Evolutionary conservation across 1,140 invertebrate genomes (phyloP).

Genomic region (Lysiphlebus fabarum): DNA sequence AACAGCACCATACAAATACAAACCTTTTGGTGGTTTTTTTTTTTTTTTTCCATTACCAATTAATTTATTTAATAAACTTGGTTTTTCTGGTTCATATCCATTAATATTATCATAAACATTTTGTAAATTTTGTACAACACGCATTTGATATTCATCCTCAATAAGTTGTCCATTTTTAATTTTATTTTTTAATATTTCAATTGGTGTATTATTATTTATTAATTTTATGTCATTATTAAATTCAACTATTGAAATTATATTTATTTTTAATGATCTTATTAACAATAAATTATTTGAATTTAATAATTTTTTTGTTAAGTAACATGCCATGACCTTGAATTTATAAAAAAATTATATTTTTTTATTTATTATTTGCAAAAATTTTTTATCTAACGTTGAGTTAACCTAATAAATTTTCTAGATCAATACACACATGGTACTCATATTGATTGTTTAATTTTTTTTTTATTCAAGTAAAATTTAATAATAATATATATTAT

Average conservation of each 20-base stretch:
- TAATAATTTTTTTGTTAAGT: constrained; percentile 7
- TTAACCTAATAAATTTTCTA: constrained; percentile 1
- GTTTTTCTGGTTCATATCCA: constrained; percentile 59
- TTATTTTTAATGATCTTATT: not conserved
- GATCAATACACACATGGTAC: too few species aligned
- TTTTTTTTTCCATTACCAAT: constrained; percentile 45
- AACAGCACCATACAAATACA: constrained; percentile 83
- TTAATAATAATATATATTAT: not conserved
- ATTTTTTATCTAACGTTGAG: constrained; percentile 1
- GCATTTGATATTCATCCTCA: constrained; percentile 69
- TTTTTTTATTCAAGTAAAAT: not conserved
- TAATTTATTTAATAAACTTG: constrained; percentile 49
- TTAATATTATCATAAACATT: constrained; percentile 65
- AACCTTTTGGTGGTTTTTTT: constrained; percentile 64
- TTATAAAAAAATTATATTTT: not conserved
- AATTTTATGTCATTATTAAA: constrained; percentile 20
- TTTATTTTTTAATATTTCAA: constrained; percentile 58
- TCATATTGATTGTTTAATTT: not conserved
- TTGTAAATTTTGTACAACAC: constrained; percentile 67
- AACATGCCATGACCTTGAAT: constrained; percentile 6
- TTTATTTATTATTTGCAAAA: not conserved
- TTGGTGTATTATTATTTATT: constrained; percentile 51
- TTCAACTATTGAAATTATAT: not conserved
- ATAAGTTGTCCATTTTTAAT: constrained; percentile 62
- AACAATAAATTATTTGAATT: constrained; percentile 5